Conservation (phyloP, 2,888 invertebrate genomes). For the Drosophila differens region DNA sequence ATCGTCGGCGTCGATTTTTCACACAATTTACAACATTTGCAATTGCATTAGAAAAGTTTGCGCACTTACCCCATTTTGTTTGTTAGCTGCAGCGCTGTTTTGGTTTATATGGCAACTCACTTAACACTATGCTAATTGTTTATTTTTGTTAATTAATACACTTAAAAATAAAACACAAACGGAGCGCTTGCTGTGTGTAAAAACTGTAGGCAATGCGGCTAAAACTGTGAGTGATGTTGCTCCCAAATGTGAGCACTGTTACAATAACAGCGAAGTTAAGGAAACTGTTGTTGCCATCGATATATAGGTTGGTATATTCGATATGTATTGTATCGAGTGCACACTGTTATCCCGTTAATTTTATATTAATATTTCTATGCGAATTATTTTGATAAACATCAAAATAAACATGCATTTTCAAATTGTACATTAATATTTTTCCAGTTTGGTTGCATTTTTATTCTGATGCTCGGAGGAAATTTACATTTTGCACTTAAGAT, state of each 20-base stretch:
- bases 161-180: constrained; percentile 71
- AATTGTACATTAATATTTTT: not conserved
- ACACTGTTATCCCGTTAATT: not conserved
- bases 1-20: constrained; percentile 76
- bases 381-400: not conserved
- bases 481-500: not conserved
- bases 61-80: constrained; percentile 69
- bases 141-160: constrained; percentile 58
- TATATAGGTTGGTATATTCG: constrained; percentile 1
- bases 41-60: constrained; percentile 18
- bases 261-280: constrained; percentile 21
- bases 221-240: constrained; percentile 17
- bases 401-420: not conserved
- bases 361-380: not conserved
- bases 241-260: constrained; percentile 37
- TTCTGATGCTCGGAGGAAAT: not conserved
- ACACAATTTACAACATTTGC: constrained; percentile 53
- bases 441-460: not conserved
- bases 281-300: constrained; percentile 10
- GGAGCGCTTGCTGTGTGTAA: constrained; percentile 52
- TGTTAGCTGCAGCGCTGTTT: constrained; percentile 48
- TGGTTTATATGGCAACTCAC: constrained; percentile 47
- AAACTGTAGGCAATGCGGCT: constrained; percentile 57
- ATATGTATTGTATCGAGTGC: not conserved
- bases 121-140: constrained; percentile 57